Percentiles rank a stretch among this genome's conserved stretches.
Evolutionary conservation across 2,113 vertebrate species (phyloP).

Genomic region (Oophaga pumilio): DNA sequence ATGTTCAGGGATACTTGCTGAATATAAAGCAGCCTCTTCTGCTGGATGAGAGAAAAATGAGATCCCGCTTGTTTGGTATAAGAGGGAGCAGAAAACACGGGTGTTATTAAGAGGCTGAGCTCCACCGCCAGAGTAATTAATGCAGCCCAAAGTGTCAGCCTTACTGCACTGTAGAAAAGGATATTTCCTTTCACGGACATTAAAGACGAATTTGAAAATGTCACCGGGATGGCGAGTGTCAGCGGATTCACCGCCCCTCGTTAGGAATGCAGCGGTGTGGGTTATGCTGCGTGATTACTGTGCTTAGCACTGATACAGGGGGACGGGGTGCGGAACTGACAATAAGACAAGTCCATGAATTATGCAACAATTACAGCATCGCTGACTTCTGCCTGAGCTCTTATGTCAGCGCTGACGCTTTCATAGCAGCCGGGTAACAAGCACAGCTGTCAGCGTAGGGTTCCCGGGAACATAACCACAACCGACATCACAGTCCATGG

Average conservation of each 20-base stretch:
- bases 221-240: neutral
- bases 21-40: conserved; percentile 31
- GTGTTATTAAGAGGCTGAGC: neutral
- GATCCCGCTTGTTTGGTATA: neutral
- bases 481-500: neutral
- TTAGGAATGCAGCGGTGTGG: neutral
- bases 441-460: neutral
- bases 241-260: conserved; percentile 19
- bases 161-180: neutral
- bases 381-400: neutral
- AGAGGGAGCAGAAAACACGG: neutral
- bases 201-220: conserved; percentile 7
- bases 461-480: neutral
- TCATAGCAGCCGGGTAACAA: neutral
- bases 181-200: conserved; percentile 19
- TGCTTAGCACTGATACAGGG: neutral
- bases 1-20: neutral
- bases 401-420: neutral
- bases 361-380: conserved; percentile 1
- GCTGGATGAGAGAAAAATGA: neutral
- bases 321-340: neutral
- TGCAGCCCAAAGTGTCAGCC: neutral
- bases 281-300: conserved; percentile 2
- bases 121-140: conserved; percentile 17
- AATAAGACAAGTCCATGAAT: conserved; percentile 13